A percentile compares a stretch with the other conserved stretches of the same genome.
These are phyloP conservation scores for Xenotilapia flavipinnis DNA, from an alignment of 2,113 vertebrate genomes.

Conservation along the genomic window DNA sequence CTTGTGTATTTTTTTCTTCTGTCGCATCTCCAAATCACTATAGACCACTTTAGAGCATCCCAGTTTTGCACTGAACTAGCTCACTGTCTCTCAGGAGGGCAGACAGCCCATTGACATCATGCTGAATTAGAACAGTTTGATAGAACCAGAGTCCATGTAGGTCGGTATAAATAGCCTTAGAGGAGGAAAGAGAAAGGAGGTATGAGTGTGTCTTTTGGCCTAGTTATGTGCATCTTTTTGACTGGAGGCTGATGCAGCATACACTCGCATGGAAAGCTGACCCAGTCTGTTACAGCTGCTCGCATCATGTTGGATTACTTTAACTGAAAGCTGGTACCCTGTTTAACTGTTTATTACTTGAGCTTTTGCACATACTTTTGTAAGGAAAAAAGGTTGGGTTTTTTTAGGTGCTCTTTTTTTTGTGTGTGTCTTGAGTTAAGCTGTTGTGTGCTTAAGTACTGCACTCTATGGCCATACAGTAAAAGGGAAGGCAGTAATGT, in stretches of 20 bases:
- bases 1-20: neutral
- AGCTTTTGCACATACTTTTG: neutral
- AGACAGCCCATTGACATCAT: neutral
- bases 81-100: constrained; percentile 34
- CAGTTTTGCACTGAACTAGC: constrained; percentile 9
- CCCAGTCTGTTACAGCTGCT: neutral
- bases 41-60: neutral
- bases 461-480: neutral
- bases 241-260: neutral
- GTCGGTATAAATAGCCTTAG: constrained; percentile 66
- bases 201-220: constrained; percentile 20
- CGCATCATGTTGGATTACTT: neutral
- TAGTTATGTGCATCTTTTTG: constrained; percentile 15
- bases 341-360: neutral
- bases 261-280: neutral
- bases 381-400: too few species aligned
- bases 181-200: neutral
- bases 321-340: neutral
- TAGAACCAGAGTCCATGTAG: constrained; percentile 42
- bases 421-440: neutral
- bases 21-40: neutral
- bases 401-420: neutral
- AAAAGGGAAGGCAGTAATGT: neutral
- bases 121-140: constrained; percentile 36
- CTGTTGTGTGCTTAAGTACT: neutral